Base-by-base conservation (phyloP, 2,113 vertebrate species). In the Lucifuga dentata region DNA sequence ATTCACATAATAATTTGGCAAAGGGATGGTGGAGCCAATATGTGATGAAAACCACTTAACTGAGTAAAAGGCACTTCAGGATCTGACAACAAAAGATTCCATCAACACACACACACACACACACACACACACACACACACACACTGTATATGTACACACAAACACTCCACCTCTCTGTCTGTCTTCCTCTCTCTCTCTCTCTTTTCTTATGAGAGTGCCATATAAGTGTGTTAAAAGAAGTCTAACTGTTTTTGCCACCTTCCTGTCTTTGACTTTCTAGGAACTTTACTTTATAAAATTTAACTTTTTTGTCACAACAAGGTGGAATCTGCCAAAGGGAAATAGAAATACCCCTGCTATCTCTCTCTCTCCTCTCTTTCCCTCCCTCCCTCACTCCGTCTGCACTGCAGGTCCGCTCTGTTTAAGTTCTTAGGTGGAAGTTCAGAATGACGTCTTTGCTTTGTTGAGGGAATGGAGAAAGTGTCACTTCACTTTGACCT, bases 221-320 rank as follows among this genome's bases (percentile, higher is more conserved):
- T 7, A 64, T 5, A 65, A 39, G 23, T 52, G 10, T 13, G 11
- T 17, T 52, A 57, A 44, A 21, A 21, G 35, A 11, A 73, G 36
- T 21, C 15, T 24, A 19, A 10, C 24, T 33, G 50, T 16, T 45
- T 49, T 9, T n/a, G 26, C 33, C 29, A 41, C 11, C 44, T 15
- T 38, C 36, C 44, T 21, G 16, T 33, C 12, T 51, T 69, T 76
- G 5, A 65, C 23, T 49, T 53, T 51, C 21, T 3, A 11, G 20
- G 21, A 74, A 57, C 63, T 44, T n/a, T 36, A 71, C 38, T 43
- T 36, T 44, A 68, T 50, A 23, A 61, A 45, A 23, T 40, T 16
- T 8, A 44, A 24, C 2, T 21, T 55, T 33, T 15, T 24, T 50
- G 43, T 43, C 13, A 19, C 15, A 20, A 16, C 1, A 0, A 52